phyloP scores from a whole-genome alignment of 2,113 vertebrate species.

The Naja naja region DNA sequence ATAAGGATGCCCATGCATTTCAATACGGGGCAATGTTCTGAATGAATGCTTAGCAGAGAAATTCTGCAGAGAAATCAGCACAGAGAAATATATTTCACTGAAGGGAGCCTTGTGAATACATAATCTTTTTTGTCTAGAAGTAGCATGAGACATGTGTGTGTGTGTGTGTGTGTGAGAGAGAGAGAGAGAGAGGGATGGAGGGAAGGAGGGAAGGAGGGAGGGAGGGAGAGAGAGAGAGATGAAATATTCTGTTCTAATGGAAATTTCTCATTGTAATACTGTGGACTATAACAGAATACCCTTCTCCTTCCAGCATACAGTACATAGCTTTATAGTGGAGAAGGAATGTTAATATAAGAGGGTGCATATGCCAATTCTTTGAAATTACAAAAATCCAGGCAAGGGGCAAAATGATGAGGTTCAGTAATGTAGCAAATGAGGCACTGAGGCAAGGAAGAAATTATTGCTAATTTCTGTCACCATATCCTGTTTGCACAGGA shows the following conservation, averaged over 20 bases:
- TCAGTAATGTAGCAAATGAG: neutral
- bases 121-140: fast-evolving
- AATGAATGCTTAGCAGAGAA: neutral
- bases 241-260: neutral
- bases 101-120: neutral
- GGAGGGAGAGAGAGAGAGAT: neutral
- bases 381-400: neutral
- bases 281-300: neutral
- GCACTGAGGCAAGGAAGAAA: neutral
- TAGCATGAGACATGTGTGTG: neutral
- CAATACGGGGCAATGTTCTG: neutral
- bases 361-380: fast-evolving
- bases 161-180: neutral
- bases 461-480: fast-evolving
- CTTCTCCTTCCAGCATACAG: neutral
- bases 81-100: fast-evolving
- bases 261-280: neutral
- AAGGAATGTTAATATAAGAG: neutral
- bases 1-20: neutral
- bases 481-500: neutral
- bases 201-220: too few species aligned
- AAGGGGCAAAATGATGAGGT: neutral
- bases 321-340: neutral
- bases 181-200: too few species aligned
- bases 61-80: fast-evolving